Conservation (phyloP, 2,888 invertebrate species). For the Bhutanitis thaidina region DNA sequence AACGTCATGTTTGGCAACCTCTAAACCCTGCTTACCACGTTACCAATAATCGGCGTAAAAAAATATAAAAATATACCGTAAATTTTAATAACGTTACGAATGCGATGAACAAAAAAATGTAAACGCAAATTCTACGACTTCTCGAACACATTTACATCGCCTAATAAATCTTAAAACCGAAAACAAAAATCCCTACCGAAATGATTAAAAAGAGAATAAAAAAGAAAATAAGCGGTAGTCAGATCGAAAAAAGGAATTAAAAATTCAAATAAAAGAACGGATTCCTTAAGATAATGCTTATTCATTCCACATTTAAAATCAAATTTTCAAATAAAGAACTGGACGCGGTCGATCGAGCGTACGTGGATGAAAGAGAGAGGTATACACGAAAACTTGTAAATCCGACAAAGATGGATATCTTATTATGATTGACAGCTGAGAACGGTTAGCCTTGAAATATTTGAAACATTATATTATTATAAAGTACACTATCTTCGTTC, state of each 20-base stretch:
- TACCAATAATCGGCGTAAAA: too few relatives aligned
- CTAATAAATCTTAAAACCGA: slow-evolving; percentile 62
- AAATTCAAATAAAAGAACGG: slow-evolving; percentile 76
- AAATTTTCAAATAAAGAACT: slow-evolving; percentile 78
- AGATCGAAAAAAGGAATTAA: slow-evolving; percentile 71
- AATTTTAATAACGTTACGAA: neutral
- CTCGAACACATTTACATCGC: slow-evolving; percentile 61
- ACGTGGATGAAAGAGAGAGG: slow-evolving; percentile 51
- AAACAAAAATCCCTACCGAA: slow-evolving; percentile 49
- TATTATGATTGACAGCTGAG: slow-evolving; percentile 81
- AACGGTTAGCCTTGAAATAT: slow-evolving; percentile 81
- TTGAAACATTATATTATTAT: slow-evolving; percentile 80
- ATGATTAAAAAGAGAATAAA: slow-evolving; percentile 56
- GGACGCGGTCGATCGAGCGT: slow-evolving; percentile 63
- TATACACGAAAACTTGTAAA: slow-evolving; percentile 44
- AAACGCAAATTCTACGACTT: slow-evolving; percentile 34
- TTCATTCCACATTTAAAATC: slow-evolving; percentile 80
- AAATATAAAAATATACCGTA: neutral
- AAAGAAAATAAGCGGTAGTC: slow-evolving; percentile 60
- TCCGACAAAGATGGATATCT: slow-evolving; percentile 68
- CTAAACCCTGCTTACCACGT: neutral
- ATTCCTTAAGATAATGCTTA: slow-evolving; percentile 78
- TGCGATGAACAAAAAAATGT: slow-evolving; percentile 28
- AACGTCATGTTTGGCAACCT: too few relatives aligned
- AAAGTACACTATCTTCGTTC: slow-evolving; percentile 76